Base-by-base conservation (phyloP, 2,113 vertebrate species). In the Rhombomys opimus region DNA sequence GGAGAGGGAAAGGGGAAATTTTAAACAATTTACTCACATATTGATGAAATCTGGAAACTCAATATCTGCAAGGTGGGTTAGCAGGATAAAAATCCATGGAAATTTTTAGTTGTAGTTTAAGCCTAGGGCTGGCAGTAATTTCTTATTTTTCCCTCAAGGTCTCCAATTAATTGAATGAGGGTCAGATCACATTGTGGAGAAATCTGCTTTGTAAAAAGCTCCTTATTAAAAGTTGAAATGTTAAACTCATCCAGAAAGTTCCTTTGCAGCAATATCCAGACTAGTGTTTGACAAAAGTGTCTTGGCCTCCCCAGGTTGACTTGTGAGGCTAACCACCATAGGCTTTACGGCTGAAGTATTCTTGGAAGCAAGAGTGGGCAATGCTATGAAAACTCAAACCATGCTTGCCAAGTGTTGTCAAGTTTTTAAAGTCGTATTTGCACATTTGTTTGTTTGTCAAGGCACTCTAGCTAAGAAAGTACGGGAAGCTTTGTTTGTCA, bases 141-240 rank as follows among this genome's bases (percentile, higher is more conserved):
- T 52, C 5, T 57, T 46, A 46, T 94, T 81, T 72, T 85, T 0
- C 61, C 27, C 61, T 67, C 87, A 86, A 86, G 13, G 0, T 5
- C 25, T 87, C 75, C 59, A 87, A 25, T 5, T 27, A 32, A 89
- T 78, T 77, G 25, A 14, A 68, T 57, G 17, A 93, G 46, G 41
- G 7, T 78, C 35, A 84, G n/a, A 17, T 84, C 20, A 65, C 17
- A 5, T 65, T 89, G 75, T 52, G 22, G 13, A 91, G 14, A 10
- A 63, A 92, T 54, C 18, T 89, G 57, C n/a, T 96, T 91, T 93
- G 93, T 27, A 70, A 70, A 32, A 30, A 12, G 17, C 9, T 81
- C 7, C 22, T 68, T 14, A 63, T 13, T 87, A 68, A 52, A 52
- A 52, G 32, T 75, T 87, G 72, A 93, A 85, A 93, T 65, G 4